A percentile compares a stretch with the other conserved stretches of the same genome.
Evolutionary conservation across 2,888 invertebrate genomes (phyloP).

Genomic region (Pachymerium ferrugineum): DNA sequence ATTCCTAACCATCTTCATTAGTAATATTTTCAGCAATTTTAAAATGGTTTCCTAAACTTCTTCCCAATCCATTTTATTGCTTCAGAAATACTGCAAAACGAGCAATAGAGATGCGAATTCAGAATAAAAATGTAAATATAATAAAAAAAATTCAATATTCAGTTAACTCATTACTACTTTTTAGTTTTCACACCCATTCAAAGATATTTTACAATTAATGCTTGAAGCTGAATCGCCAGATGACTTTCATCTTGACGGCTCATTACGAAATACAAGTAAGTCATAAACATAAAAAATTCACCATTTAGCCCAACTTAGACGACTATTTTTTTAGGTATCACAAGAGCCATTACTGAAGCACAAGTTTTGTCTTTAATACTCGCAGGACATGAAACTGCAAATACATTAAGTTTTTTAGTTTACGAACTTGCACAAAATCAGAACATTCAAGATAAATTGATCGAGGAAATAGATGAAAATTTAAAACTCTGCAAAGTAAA

Average conservation of each 20-base stretch:
- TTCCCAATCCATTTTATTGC: neutral
- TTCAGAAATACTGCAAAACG: neutral
- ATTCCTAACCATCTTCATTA: neutral
- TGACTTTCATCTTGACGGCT: too few species aligned
- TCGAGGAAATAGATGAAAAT: neutral
- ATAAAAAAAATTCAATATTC: too few species aligned
- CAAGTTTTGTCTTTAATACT: neutral
- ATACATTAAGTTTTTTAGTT: neutral
- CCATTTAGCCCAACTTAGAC: neutral
- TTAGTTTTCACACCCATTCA: too few species aligned
- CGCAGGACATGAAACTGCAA: constrained; percentile 6
- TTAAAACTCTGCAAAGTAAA: neutral
- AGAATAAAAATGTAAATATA: constrained; percentile 11
- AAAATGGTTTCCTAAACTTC: neutral
- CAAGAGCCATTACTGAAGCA: neutral
- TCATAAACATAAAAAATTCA: too few species aligned
- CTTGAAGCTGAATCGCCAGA: too few species aligned
- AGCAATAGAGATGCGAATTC: neutral
- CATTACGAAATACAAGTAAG: too few species aligned
- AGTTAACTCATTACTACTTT: too few species aligned
- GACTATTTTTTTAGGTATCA: neutral
- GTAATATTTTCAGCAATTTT: neutral
- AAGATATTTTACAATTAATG: too few species aligned
- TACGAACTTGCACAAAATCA: neutral
- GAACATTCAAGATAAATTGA: constrained; percentile 10